Evolutionary conservation across 2,888 invertebrate species (phyloP).

Genomic region (Leptodirus hochenwartii): DNA sequence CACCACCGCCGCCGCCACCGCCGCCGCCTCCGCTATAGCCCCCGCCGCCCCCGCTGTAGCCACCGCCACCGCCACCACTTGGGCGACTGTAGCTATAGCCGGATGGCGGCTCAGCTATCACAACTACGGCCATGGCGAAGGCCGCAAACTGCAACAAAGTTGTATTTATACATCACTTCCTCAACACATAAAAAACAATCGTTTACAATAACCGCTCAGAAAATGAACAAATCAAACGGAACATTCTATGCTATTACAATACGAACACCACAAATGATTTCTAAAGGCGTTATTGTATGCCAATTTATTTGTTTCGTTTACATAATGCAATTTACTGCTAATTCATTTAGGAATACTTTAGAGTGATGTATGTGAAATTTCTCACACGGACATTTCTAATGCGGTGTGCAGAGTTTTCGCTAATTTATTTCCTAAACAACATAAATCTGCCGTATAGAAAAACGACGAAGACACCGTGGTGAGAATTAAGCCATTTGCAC

Average conservation of each 20-base stretch:
- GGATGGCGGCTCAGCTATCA: slow-evolving; percentile 57
- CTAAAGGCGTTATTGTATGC: too few relatives aligned
- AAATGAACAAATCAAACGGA: not conserved
- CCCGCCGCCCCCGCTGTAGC: slow-evolving; percentile 12
- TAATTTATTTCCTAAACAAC: too few relatives aligned
- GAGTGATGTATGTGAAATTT: too few relatives aligned
- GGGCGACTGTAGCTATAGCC: slow-evolving; percentile 62
- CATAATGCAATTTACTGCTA: too few relatives aligned
- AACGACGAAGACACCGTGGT: too few relatives aligned
- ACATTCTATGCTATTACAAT: slow-evolving; percentile 1
- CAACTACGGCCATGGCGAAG: slow-evolving; percentile 54
- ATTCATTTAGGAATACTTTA: too few relatives aligned
- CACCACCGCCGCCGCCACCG: slow-evolving; percentile 41
- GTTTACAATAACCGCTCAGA: not conserved
- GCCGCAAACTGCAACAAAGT: slow-evolving; percentile 45
- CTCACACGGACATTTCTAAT: too few relatives aligned
- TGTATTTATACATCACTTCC: not conserved
- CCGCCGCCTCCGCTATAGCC: slow-evolving; percentile 24
- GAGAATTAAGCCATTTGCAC: too few relatives aligned
- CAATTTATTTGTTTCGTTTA: too few relatives aligned
- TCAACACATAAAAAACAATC: not conserved
- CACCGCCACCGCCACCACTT: slow-evolving; percentile 29
- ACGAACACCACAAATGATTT: slow-evolving; percentile 4
- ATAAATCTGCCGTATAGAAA: too few relatives aligned
- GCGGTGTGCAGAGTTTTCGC: too few relatives aligned